A percentile compares a stretch with the other conserved stretches of the same genome.
These are phyloP conservation scores for Lutraria lutraria DNA, from an alignment of 2,888 invertebrate genomes.

Conservation along the genomic window DNA sequence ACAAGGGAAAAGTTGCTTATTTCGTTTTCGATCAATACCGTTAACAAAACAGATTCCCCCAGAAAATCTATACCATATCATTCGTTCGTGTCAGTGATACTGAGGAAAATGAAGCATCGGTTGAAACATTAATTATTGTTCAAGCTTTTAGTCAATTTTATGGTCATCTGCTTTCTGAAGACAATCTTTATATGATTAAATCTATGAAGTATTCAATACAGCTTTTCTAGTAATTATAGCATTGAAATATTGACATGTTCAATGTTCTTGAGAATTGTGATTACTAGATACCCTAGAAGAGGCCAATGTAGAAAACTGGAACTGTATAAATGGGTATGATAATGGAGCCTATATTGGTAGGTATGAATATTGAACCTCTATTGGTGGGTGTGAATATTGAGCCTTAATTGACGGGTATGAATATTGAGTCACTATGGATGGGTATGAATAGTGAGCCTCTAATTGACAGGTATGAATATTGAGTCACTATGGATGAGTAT, in stretches of 20 bases:
- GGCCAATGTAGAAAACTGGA: background rate
- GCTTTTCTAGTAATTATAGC: conserved; percentile 23
- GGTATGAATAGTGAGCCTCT: no score
- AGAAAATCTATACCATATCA: conserved; percentile 66
- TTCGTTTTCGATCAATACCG: conserved; percentile 67
- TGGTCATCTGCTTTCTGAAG: conserved; percentile 41
- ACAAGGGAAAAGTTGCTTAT: conserved; percentile 70
- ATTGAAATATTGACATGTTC: conserved; percentile 28
- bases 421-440: no score
- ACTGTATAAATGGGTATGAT: no score
- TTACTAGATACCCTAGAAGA: background rate
- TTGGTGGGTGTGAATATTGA: no score
- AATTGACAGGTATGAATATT: no score
- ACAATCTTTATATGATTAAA: conserved; percentile 38
- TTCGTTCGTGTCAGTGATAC: conserved; percentile 52
- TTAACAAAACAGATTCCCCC: conserved; percentile 71
- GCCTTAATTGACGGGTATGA: no score
- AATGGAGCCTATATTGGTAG: no score
- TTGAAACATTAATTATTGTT: conserved; percentile 68
- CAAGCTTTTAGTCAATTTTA: conserved; percentile 62
- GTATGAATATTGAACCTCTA: no score
- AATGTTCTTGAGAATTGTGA: background rate
- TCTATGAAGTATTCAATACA: conserved; percentile 6
- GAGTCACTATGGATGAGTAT: no score
- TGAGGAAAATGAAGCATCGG: conserved; percentile 36